Conservation (phyloP, 1,140 invertebrate genomes). For the Drosophila sproati region DNA sequence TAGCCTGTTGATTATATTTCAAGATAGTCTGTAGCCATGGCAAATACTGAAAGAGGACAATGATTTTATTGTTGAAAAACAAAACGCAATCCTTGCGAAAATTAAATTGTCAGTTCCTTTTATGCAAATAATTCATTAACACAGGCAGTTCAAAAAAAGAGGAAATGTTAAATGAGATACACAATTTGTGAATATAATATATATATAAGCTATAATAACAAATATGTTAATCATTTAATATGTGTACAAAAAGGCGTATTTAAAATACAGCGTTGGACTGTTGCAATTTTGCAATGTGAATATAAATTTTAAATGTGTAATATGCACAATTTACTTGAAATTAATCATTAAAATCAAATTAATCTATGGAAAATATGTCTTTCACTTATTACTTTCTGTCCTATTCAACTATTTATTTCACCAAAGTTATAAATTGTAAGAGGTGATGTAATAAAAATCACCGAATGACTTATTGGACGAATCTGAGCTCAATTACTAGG, state of each 20-base stretch:
- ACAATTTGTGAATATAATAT: conserved; percentile 1
- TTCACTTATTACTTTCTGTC: too few relatives aligned
- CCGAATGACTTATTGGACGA: too few relatives aligned
- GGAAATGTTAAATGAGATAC: background rate
- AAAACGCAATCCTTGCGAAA: too few relatives aligned
- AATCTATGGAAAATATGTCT: background rate
- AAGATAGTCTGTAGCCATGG: background rate
- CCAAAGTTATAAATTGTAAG: too few relatives aligned
- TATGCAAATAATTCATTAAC: background rate
- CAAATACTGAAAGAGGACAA: background rate
- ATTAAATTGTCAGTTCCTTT: background rate
- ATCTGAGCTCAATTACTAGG: too few relatives aligned
- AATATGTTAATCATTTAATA: background rate
- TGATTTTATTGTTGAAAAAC: background rate
- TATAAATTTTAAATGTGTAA: background rate
- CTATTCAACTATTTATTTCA: too few relatives aligned
- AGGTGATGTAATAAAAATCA: too few relatives aligned
- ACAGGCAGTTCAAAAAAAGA: too few relatives aligned
- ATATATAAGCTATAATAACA: conserved; percentile 2
- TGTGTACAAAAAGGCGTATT: background rate
- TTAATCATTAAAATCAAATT: background rate
- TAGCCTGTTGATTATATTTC: conserved; percentile 5
- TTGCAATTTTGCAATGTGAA: background rate
- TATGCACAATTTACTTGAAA: background rate
- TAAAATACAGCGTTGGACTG: too few relatives aligned